These are phyloP conservation scores for Metaphire vulgaris DNA, from an alignment of 1,140 invertebrate species.

Conservation along the genomic window DNA sequence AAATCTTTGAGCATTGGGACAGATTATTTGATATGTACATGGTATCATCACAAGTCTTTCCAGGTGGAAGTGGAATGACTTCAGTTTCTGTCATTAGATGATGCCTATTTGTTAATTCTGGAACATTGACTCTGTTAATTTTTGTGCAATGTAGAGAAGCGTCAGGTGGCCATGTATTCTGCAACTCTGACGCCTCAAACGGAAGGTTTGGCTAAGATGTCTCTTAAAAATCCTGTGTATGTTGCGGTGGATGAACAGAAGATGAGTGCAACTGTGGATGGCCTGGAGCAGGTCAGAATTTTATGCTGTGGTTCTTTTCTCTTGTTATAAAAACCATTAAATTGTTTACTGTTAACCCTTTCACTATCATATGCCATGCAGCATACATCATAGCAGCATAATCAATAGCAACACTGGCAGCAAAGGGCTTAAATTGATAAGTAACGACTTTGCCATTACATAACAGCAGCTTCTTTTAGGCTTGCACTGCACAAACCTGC, in stretches of 20 bases:
- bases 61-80: neutral
- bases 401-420: too few relatives aligned
- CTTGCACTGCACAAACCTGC: too few relatives aligned
- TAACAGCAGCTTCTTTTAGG: neutral
- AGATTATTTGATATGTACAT: too few relatives aligned
- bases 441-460: neutral
- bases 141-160: conserved; percentile 76
- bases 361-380: too few relatives aligned
- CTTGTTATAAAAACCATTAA: too few relatives aligned
- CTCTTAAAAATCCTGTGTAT: conserved; percentile 80
- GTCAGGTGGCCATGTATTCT: conserved; percentile 98
- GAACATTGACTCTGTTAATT: too few relatives aligned
- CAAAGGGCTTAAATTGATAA: neutral
- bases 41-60: too few relatives aligned
- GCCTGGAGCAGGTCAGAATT: conserved; percentile 76
- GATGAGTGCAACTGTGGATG: conserved; percentile 77
- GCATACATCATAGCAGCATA: too few relatives aligned
- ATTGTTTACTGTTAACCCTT: too few relatives aligned
- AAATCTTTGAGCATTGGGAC: too few relatives aligned
- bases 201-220: conserved; percentile 78
- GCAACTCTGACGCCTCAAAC: conserved; percentile 93
- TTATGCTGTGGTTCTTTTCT: neutral
- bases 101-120: too few relatives aligned
- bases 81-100: neutral
- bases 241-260: conserved; percentile 76